These are phyloP conservation scores for Lycaon pictus DNA, from an alignment of 2,113 vertebrate genomes.

Conservation along the genomic window DNA sequence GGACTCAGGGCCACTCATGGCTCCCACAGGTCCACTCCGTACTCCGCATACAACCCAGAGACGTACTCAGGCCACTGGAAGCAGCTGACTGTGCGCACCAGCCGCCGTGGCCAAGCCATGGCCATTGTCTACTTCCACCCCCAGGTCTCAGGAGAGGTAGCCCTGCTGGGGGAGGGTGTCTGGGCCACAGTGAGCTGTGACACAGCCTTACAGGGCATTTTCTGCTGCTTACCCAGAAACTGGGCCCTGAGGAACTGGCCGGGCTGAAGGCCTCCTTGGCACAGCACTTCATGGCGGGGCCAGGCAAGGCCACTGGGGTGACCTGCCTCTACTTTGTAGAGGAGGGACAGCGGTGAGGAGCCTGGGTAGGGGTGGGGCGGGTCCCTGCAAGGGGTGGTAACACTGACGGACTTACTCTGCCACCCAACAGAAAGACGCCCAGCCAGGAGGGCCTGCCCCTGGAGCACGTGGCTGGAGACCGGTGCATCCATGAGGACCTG, in stretches of 20 bases:
- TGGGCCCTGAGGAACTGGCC: constrained; percentile 89
- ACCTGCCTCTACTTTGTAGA: constrained; percentile 96
- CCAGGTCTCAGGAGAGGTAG: constrained; percentile 88
- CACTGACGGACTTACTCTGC: background rate
- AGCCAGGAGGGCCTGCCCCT: constrained; percentile 93
- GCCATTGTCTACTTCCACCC: constrained; percentile 96
- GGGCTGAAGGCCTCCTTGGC: constrained; percentile 91
- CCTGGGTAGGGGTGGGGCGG: background rate
- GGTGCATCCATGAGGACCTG: constrained; percentile 94
- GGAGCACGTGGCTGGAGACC: constrained; percentile 93
- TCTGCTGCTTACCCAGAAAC: constrained; percentile 88
- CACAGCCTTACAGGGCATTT: background rate
- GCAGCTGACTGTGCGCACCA: constrained; percentile 96
- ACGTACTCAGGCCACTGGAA: constrained; percentile 97
- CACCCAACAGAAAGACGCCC: constrained; percentile 91
- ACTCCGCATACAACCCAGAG: constrained; percentile 95
- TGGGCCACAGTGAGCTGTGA: too few species aligned
- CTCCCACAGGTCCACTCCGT: constrained; percentile 91
- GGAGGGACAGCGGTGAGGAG: constrained; percentile 95
- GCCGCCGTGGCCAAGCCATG: constrained; percentile 92
- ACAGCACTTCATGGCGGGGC: constrained; percentile 91
- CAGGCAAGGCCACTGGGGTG: constrained; percentile 91
- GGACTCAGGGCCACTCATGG: background rate
- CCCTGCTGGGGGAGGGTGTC: background rate
- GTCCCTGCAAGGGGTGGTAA: background rate